Percentiles rank a stretch among this genome's conserved stretches.
Conservation (phyloP, 64 coral and sea anemone genomes). For the Montipora foliosa region DNA sequence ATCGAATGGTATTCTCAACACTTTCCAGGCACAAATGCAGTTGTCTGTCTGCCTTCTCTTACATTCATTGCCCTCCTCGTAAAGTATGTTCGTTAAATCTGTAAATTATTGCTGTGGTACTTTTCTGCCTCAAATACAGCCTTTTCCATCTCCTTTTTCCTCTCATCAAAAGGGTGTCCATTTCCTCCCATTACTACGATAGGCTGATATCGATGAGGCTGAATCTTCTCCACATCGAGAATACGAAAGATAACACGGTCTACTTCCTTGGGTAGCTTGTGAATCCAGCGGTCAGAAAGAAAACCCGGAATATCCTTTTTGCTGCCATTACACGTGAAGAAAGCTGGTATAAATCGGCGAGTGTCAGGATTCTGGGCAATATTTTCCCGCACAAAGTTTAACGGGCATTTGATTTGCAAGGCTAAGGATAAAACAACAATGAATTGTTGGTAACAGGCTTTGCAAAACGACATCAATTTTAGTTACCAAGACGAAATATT, state of each 20-base stretch:
- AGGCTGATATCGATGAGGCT: conserved; percentile 68
- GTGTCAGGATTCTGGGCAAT: conserved; percentile 73
- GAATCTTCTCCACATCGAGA: conserved; percentile 85
- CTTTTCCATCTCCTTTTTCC: conserved; percentile 70
- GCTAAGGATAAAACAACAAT: conserved; percentile 32
- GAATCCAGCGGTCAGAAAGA: conserved; percentile 60
- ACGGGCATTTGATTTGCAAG: conserved; percentile 69
- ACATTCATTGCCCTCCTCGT: no score
- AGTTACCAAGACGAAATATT: no score
- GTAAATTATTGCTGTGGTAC: conserved; percentile 35
- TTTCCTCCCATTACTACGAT: conserved; percentile 81
- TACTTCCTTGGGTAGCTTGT: conserved; percentile 76
- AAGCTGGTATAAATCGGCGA: conserved; percentile 76
- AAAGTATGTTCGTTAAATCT: background rate
- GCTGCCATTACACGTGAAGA: conserved; percentile 73
- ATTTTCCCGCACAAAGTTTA: conserved; percentile 79
- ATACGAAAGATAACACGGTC: conserved; percentile 83
- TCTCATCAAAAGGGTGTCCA: conserved; percentile 79
- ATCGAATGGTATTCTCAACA: no score
- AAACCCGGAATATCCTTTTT: conserved; percentile 80
- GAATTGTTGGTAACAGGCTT: background rate
- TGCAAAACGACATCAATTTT: no score
- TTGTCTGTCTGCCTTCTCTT: no score
- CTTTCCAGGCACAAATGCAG: no score
- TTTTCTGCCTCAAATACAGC: conserved; percentile 55